phyloP scores from a whole-genome alignment of 1,140 invertebrate genomes.

The Chelonus insularis region DNA sequence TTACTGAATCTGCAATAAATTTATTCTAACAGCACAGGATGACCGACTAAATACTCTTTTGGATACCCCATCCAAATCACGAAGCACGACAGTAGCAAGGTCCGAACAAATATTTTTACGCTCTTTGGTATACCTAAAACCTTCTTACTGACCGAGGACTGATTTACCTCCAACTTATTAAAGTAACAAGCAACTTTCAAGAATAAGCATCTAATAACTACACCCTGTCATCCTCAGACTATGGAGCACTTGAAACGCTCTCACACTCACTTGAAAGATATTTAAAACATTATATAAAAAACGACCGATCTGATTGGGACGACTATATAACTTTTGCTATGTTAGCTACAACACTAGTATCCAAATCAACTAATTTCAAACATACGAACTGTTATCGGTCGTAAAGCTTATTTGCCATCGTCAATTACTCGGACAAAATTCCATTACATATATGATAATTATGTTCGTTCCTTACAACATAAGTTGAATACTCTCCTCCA shows the following conservation, averaged over 20 bases:
- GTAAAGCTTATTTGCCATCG: conserved; percentile 41
- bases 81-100: conserved; percentile 42
- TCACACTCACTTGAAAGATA: conserved; percentile 51
- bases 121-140: conserved; percentile 29
- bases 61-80: conserved; percentile 45
- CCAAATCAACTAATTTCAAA: conserved; percentile 47
- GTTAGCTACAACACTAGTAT: conserved; percentile 55
- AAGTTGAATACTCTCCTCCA: no score
- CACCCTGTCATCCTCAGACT: conserved; percentile 52
- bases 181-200: conserved; percentile 40
- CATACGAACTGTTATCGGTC: conserved; percentile 56
- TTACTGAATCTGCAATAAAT: no score
- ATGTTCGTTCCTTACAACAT: no score
- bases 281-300: conserved; percentile 48
- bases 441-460: not conserved
- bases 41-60: conserved; percentile 47
- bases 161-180: conserved; percentile 38
- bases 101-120: conserved; percentile 31
- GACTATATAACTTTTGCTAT: conserved; percentile 48
- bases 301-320: conserved; percentile 54
- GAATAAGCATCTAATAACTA: conserved; percentile 40
- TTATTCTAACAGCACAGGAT: conserved; percentile 36
- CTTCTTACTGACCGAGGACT: conserved; percentile 32
- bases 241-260: conserved; percentile 49
- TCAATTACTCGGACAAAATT: not conserved